phyloP scores from a whole-genome alignment of 2,797 vertebrate genomes.

The Odontamblyopus rebecca region DNA sequence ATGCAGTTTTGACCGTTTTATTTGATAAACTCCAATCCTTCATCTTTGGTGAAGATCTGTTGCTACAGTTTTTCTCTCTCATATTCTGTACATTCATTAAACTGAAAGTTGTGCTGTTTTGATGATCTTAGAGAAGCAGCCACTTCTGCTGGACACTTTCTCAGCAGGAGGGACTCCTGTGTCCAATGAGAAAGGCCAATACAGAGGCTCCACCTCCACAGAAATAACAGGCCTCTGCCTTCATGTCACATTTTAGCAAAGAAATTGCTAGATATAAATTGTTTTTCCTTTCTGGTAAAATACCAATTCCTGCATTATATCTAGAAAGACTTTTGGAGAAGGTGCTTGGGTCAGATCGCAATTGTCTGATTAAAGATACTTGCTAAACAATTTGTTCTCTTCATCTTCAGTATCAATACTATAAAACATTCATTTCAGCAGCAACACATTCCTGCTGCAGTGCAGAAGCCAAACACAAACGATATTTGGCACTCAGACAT shows the following conservation, averaged over 20 bases:
- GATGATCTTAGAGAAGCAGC: neutral
- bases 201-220: constrained; percentile 41
- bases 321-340: neutral
- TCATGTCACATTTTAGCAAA: neutral
- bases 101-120: constrained; percentile 23
- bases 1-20: neutral
- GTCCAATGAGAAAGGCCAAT: constrained; percentile 30
- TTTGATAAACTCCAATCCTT: neutral
- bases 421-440: neutral
- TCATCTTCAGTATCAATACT: neutral
- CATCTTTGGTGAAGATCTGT: constrained; percentile 54
- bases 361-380: neutral
- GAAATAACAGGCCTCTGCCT: constrained; percentile 7
- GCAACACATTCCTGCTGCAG: neutral
- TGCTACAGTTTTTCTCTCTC: constrained; percentile 32
- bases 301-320: neutral
- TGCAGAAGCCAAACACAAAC: neutral
- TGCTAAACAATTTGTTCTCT: neutral
- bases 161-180: constrained; percentile 3
- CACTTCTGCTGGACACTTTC: neutral
- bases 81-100: constrained; percentile 41
- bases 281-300: neutral
- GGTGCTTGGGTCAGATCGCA: neutral
- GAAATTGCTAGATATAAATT: neutral
- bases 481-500: constrained; percentile 3